Conservation (phyloP, 1,140 invertebrate species). For the Prorops nasuta region DNA sequence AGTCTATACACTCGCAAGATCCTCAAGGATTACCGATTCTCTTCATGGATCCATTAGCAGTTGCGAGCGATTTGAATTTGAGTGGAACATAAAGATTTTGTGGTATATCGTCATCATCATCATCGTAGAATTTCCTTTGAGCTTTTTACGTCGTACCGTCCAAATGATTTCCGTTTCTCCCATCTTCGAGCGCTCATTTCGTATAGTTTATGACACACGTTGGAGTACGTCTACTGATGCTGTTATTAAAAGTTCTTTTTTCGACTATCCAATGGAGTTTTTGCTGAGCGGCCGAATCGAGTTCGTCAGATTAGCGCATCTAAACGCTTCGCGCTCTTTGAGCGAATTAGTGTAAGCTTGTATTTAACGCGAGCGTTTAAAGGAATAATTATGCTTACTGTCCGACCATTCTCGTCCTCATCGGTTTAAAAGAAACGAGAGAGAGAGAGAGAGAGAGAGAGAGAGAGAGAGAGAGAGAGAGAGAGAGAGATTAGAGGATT, state of each 20-base stretch:
- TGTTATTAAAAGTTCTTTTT: conserved; percentile 43
- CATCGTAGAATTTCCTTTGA: conserved; percentile 24
- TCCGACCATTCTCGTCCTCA: conserved; percentile 29
- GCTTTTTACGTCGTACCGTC: conserved; percentile 46
- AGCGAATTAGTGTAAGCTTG: no score
- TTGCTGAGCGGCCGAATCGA: no score
- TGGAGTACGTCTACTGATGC: conserved; percentile 35
- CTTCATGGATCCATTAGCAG: conserved; percentile 3
- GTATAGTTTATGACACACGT: conserved; percentile 48
- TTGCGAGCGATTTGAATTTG: conserved; percentile 26
- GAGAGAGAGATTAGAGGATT: no score
- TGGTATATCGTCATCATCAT: no score
- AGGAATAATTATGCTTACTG: conserved; percentile 18
- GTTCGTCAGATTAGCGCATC: no score
- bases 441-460: neutral
- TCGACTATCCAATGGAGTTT: no score
- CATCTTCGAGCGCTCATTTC: conserved; percentile 38
- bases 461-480: neutral
- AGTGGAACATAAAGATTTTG: conserved; percentile 24
- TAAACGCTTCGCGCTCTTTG: no score
- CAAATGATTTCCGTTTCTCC: conserved; percentile 40
- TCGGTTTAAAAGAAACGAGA: conserved; percentile 11
- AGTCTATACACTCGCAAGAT: no score
- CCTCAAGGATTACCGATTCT: no score
- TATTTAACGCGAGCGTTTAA: conserved; percentile 23